Conservation (phyloP, 2,888 invertebrate genomes). For the Diploptera punctata region DNA sequence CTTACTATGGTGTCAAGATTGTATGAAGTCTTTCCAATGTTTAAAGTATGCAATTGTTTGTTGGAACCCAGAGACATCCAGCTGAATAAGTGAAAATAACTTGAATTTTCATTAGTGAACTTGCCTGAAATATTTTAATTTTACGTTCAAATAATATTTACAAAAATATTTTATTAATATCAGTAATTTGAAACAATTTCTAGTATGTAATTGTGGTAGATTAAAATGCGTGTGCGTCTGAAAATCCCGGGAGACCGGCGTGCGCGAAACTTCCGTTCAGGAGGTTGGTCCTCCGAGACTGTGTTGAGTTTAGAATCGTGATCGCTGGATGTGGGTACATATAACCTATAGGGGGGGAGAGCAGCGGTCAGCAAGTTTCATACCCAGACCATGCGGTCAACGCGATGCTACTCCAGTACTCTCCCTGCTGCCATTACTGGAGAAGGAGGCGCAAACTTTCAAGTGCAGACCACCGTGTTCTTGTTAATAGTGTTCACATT, state of each 20-base stretch:
- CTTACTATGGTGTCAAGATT: no score
- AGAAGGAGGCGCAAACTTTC: no score
- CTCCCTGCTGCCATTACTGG: not conserved
- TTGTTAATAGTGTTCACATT: conserved; percentile 39
- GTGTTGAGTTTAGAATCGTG: not conserved
- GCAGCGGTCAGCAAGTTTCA: not conserved
- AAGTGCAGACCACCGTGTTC: conserved; percentile 21
- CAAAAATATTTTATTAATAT: no score
- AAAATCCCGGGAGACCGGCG: not conserved
- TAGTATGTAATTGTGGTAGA: not conserved
- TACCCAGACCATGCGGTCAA: conserved; percentile 12
- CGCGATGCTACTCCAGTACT: not conserved
- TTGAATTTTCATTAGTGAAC: no score
- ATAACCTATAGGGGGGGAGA: not conserved
- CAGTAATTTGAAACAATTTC: no score
- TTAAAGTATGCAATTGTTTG: no score
- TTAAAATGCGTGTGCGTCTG: conserved; percentile 3
- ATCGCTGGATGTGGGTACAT: not conserved
- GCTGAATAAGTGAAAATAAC: no score
- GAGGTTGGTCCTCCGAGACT: not conserved
- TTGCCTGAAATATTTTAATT: no score
- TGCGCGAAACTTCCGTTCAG: not conserved
- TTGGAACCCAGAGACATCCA: no score
- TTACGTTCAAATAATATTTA: no score
- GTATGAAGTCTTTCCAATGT: no score